Evolutionary conservation across 2,113 vertebrate genomes (phyloP).

Genomic region (Columba livia): DNA sequence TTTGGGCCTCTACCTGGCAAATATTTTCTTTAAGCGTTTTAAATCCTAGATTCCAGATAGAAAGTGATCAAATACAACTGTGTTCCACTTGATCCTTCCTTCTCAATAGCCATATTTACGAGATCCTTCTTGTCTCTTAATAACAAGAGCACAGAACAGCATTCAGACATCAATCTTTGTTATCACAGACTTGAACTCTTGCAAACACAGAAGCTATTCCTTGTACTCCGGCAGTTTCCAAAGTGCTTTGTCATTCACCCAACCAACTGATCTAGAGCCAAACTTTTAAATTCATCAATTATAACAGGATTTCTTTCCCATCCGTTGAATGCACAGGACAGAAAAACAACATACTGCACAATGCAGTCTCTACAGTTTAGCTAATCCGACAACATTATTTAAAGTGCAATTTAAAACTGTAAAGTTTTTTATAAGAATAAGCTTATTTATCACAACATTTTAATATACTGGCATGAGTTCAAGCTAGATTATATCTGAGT

Average conservation of each 20-base stretch:
- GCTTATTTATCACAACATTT: neutral
- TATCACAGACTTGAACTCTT: neutral
- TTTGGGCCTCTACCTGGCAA: neutral
- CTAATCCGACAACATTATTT: neutral
- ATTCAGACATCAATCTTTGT: neutral
- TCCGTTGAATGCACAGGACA: neutral
- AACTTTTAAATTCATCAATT: neutral
- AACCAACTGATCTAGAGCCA: neutral
- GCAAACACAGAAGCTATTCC: neutral
- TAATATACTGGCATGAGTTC: neutral
- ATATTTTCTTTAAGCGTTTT: neutral
- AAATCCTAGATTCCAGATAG: neutral
- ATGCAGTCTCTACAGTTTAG: neutral
- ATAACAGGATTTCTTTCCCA: neutral
- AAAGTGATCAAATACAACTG: neutral
- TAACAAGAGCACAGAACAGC: neutral
- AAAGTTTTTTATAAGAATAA: neutral
- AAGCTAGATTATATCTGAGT: neutral
- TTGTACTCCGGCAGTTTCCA: neutral
- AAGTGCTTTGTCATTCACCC: neutral
- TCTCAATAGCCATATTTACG: neutral
- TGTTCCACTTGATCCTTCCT: neutral
- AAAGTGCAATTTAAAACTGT: conserved; percentile 39
- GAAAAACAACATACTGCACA: neutral
- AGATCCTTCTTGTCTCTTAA: neutral